Conservation (phyloP, 1,140 invertebrate genomes). For the Drosophila seguyi region DNA sequence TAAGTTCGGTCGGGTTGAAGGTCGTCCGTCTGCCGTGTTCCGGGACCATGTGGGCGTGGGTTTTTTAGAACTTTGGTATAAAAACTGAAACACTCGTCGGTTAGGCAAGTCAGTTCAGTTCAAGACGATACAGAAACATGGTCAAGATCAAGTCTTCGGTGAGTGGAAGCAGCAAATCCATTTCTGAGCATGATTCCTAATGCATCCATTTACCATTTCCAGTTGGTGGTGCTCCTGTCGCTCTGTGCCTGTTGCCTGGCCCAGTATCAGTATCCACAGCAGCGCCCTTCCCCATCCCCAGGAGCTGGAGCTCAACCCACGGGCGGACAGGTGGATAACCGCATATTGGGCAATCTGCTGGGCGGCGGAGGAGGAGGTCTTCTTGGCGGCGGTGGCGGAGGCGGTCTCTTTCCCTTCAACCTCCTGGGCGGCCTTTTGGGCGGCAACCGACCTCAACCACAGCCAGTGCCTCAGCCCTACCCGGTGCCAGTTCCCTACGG, state of each 20-base stretch:
- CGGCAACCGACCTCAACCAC: constrained; percentile 45
- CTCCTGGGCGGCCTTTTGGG: constrained; percentile 51
- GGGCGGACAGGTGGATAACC: constrained; percentile 61
- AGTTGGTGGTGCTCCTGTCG: constrained; percentile 52
- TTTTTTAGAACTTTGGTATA: constrained; percentile 55
- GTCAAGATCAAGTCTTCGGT: constrained; percentile 57
- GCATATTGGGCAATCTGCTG: constrained; percentile 54
- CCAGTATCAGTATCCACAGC: constrained; percentile 68
- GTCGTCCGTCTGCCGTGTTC: constrained; percentile 56
- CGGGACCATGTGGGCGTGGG: constrained; percentile 63
- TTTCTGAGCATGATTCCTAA: not conserved
- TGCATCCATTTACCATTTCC: not conserved
- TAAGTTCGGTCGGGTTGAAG: constrained; percentile 64
- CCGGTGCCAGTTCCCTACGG: constrained; percentile 32
- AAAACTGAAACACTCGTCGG: constrained; percentile 42
- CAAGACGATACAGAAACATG: constrained; percentile 52
- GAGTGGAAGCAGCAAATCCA: constrained; percentile 23
- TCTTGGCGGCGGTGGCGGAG: constrained; percentile 25
- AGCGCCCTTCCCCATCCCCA: constrained; percentile 22
- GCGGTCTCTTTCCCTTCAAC: constrained; percentile 38
- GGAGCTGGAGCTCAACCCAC: constrained; percentile 9
- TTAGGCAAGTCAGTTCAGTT: constrained; percentile 58
- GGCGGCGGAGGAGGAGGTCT: constrained; percentile 50
- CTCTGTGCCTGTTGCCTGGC: constrained; percentile 47
- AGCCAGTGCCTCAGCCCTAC: constrained; percentile 21